phyloP scores from a whole-genome alignment of 2,888 invertebrate genomes.

The Hydrotaea cyrtoneurina region DNA sequence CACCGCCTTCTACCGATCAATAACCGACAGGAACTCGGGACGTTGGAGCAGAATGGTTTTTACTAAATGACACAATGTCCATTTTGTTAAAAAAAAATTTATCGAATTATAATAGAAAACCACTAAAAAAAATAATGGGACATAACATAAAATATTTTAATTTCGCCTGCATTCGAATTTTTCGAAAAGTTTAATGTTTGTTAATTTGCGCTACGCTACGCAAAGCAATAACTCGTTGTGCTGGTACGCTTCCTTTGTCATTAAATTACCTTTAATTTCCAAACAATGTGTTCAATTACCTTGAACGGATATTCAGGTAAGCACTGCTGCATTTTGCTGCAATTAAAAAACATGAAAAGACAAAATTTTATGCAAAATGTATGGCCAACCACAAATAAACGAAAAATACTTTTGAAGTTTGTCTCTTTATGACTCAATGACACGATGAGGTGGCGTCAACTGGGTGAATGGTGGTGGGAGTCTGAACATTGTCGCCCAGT shows the following conservation, averaged over 20 bases:
- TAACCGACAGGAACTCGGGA: no score
- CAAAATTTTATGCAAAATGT: conserved; percentile 48
- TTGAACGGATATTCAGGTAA: conserved; percentile 49
- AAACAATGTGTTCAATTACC: conserved; percentile 63
- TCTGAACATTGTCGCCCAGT: not conserved
- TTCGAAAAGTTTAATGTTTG: not conserved
- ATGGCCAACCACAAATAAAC: conserved; percentile 21
- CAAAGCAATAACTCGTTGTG: not conserved
- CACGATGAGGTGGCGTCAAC: conserved; percentile 43
- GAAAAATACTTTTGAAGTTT: conserved; percentile 56
- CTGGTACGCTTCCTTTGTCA: not conserved
- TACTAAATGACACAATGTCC: no score
- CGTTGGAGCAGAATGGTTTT: no score
- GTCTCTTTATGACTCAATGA: conserved; percentile 51
- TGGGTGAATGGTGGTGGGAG: conserved; percentile 20
- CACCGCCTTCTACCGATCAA: no score
- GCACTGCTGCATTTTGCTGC: conserved; percentile 61
- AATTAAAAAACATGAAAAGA: conserved; percentile 62
- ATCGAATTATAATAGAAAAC: not conserved
- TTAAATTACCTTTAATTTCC: conserved; percentile 62
- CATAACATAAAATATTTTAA: not conserved
- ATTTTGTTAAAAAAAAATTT: not conserved
- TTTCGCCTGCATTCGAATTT: not conserved
- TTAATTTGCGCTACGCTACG: conserved; percentile 6
- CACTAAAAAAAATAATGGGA: no score